Conservation (phyloP, 2,888 invertebrate species). For the Germaria angustata region DNA sequence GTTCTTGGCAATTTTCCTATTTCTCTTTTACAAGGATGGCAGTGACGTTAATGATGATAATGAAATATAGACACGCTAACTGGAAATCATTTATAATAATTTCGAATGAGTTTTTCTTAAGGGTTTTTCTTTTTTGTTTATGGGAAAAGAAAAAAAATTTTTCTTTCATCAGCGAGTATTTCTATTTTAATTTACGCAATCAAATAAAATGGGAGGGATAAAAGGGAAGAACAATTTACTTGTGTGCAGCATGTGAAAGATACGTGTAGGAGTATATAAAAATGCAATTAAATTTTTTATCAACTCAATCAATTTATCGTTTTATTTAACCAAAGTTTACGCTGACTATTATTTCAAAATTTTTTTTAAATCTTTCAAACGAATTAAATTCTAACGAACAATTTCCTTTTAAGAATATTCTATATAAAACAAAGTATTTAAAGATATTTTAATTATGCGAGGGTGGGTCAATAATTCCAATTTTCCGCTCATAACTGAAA, state of each 20-base stretch:
- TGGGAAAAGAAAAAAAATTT: background rate
- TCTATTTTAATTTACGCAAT: background rate
- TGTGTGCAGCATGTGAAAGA: background rate
- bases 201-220: background rate
- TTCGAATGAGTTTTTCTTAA: constrained; percentile 5
- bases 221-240: background rate
- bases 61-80: constrained; percentile 58
- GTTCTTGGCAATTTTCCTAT: background rate
- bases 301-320: background rate
- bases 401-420: no score
- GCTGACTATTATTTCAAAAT: no score
- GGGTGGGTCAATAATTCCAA: no score
- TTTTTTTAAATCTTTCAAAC: no score
- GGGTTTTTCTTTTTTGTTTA: background rate
- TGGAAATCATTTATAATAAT: constrained; percentile 53
- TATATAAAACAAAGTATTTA: no score
- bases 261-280: no score
- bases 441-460: no score
- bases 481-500: no score
- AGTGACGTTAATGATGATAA: constrained; percentile 47
- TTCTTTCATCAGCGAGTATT: background rate
- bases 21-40: constrained; percentile 30
- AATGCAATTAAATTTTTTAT: background rate
- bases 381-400: no score
- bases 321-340: background rate